These are phyloP conservation scores for Opisthocomus hoazin DNA, from an alignment of 2,113 vertebrate genomes.

Conservation along the genomic window DNA sequence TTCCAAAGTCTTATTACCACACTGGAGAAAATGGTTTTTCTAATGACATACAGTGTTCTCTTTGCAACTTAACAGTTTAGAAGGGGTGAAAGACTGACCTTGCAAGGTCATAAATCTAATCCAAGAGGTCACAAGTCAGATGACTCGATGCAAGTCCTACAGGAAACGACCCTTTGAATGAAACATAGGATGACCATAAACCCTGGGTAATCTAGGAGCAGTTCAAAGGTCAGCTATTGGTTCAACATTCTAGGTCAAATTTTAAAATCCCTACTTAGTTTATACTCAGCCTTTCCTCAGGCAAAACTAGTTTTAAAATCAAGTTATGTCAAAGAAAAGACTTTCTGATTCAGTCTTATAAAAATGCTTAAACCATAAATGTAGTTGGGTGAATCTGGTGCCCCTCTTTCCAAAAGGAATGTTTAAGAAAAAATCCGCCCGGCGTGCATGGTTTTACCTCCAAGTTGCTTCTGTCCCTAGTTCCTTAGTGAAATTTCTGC, in stretches of 20 bases:
- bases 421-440: not conserved
- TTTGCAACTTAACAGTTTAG: not conserved
- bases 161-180: conserved; percentile 43
- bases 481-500: not conserved
- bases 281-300: not conserved
- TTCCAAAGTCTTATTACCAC: not conserved
- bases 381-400: not conserved
- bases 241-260: not conserved
- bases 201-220: not conserved
- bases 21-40: not conserved
- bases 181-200: not conserved
- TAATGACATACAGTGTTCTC: not conserved
- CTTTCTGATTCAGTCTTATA: not conserved
- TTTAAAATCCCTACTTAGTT: not conserved
- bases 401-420: not conserved
- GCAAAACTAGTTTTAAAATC: not conserved
- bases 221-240: not conserved
- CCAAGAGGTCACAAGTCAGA: conserved; percentile 32
- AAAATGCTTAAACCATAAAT: not conserved
- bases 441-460: rapidly evolving
- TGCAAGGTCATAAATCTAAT: conserved; percentile 38
- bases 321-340: not conserved
- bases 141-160: conserved; percentile 5
- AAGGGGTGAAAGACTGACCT: conserved; percentile 17
- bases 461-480: not conserved